phyloP scores from a whole-genome alignment of 1,140 invertebrate genomes.

The Drosophila novamexicana region DNA sequence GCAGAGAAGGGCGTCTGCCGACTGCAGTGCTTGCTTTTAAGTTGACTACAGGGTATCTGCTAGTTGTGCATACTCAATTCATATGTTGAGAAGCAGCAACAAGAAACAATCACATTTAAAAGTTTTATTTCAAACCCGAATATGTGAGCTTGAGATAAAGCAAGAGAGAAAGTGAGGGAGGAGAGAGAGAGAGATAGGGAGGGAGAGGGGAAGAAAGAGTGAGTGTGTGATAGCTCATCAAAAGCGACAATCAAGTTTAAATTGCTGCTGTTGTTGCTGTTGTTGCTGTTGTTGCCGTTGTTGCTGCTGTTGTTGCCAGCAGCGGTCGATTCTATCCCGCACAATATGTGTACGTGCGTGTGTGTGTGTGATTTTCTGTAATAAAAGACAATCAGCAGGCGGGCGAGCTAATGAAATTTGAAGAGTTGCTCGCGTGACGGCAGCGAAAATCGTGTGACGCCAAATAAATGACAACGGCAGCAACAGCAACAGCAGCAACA shows the following conservation, averaged over 20 bases:
- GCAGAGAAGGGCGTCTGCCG: no score
- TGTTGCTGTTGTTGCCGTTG: constrained; percentile 6
- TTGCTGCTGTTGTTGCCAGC: constrained; percentile 15
- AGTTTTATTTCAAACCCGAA: constrained; percentile 10
- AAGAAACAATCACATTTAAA: constrained; percentile 10
- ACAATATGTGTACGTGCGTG: background rate
- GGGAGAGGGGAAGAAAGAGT: background rate
- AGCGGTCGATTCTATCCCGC: background rate
- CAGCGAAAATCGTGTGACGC: constrained; percentile 68
- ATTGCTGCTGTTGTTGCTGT: background rate
- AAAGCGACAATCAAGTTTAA: background rate
- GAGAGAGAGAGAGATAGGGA: background rate
- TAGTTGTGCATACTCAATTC: background rate
- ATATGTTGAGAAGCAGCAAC: background rate
- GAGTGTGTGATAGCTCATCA: background rate
- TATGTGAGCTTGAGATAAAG: background rate
- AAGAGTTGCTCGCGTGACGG: constrained; percentile 70
- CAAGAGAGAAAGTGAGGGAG: background rate
- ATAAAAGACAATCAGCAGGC: constrained; percentile 68
- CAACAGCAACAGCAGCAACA: constrained; percentile 28
- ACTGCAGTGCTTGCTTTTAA: no score
- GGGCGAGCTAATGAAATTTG: constrained; percentile 51
- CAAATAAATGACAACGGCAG: constrained; percentile 70
- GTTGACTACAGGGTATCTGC: background rate
- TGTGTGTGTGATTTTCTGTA: constrained; percentile 15